phyloP scores from a whole-genome alignment of 2,888 invertebrate species.

The Galeopsomyia nigrocyanea region DNA sequence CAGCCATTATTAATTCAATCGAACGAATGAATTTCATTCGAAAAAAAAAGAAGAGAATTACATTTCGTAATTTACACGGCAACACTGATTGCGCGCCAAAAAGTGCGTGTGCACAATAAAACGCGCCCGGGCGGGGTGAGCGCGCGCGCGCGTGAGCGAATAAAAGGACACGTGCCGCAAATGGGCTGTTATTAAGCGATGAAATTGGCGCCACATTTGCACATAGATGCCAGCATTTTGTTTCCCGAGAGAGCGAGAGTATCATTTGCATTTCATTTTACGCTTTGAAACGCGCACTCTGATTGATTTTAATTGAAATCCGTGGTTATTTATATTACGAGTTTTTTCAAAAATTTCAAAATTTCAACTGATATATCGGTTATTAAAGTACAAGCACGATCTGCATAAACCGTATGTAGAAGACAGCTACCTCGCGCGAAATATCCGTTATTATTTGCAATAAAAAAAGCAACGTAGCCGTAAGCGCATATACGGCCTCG shows the following conservation, averaged over 20 bases:
- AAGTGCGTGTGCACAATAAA: slow-evolving; percentile 5
- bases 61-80: background rate
- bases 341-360: too few relatives aligned
- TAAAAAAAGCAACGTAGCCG: slow-evolving; percentile 62
- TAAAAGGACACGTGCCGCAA: slow-evolving; percentile 55
- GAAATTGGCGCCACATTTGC: slow-evolving; percentile 55
- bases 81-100: background rate
- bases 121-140: background rate
- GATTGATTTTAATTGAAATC: too few relatives aligned
- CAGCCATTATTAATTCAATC: too few relatives aligned
- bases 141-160: slow-evolving; percentile 31
- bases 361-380: too few relatives aligned
- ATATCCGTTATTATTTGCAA: slow-evolving; percentile 62
- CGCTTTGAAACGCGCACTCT: too few relatives aligned
- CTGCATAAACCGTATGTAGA: slow-evolving; percentile 39
- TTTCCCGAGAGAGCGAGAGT: slow-evolving; percentile 43
- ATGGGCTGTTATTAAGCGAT: slow-evolving; percentile 58
- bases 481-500: slow-evolving; percentile 58
- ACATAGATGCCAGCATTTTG: slow-evolving; percentile 51
- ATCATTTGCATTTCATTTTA: slow-evolving; percentile 46
- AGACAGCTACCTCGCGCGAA: slow-evolving; percentile 25
- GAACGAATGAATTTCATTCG: too few relatives aligned
- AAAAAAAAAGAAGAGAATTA: background rate
- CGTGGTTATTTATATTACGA: too few relatives aligned
- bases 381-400: too few relatives aligned